A percentile compares a stretch with the other conserved stretches of the same genome.
Conservation (phyloP, 2,888 invertebrate species). For the Arge pagana region DNA sequence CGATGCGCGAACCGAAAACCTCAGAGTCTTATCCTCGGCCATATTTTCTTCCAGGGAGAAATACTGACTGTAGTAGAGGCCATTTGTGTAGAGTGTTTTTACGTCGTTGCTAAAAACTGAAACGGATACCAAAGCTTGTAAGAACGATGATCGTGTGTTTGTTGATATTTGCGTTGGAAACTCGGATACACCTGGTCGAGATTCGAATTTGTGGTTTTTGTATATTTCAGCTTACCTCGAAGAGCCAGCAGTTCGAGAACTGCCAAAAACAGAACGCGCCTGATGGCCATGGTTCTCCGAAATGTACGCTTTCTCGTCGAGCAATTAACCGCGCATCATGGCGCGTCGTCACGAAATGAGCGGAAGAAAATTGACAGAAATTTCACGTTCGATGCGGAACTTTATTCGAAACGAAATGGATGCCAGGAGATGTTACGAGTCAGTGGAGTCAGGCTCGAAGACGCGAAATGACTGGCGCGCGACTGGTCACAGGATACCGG, state of each 20-base stretch:
- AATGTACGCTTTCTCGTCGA: too few species aligned
- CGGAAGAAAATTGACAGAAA: too few species aligned
- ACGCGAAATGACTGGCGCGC: conserved; percentile 9
- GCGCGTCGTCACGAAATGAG: too few species aligned
- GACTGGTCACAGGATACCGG: conserved; percentile 1
- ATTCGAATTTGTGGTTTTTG: too few species aligned
- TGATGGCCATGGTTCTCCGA: conserved; percentile 1
- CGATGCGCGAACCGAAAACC: conserved; percentile 26
- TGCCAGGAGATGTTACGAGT: too few species aligned
- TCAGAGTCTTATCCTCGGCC: conserved; percentile 18
- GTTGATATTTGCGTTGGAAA: too few species aligned
- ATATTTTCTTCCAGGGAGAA: conserved; percentile 28
- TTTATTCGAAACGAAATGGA: too few species aligned
- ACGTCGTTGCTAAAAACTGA: conserved; percentile 23
- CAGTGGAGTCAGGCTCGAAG: too few species aligned
- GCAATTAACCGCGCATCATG: too few species aligned
- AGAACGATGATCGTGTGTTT: not conserved
- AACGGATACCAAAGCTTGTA: conserved; percentile 6
- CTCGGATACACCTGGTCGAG: too few species aligned
- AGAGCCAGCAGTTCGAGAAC: not conserved
- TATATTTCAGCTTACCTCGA: conserved; percentile 18
- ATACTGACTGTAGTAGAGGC: conserved; percentile 29
- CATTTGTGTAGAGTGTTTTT: conserved; percentile 27
- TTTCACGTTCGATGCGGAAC: too few species aligned
- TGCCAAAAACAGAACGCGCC: not conserved